A percentile compares a stretch with the other conserved stretches of the same genome.
Evolutionary conservation across 2,113 vertebrate genomes (phyloP).

Genomic region (Sclerurus mexicanus): DNA sequence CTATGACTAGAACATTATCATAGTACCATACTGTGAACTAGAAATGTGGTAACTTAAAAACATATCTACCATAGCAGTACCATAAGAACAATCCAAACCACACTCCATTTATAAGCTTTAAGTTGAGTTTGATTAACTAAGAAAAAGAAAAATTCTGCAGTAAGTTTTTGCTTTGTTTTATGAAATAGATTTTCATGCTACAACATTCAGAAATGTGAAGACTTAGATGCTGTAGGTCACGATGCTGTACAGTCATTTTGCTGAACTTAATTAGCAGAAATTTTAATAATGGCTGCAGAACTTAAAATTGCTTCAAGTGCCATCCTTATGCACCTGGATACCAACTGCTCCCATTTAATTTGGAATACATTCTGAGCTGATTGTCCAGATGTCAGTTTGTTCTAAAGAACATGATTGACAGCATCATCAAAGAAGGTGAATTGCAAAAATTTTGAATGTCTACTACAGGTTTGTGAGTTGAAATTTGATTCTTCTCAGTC

Average conservation of each 20-base stretch:
- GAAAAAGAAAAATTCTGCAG: not conserved
- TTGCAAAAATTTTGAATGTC: not conserved
- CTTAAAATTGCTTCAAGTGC: not conserved
- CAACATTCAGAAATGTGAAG: not conserved
- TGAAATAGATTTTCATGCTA: not conserved
- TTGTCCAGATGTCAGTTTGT: not conserved
- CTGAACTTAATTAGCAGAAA: not conserved
- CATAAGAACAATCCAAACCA: not conserved
- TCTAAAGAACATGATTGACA: not conserved
- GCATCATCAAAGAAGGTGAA: not conserved
- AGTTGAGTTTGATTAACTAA: not conserved
- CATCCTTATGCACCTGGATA: not conserved
- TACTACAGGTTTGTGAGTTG: not conserved
- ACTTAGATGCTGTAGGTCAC: no score
- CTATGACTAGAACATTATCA: not conserved
- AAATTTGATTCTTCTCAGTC: not conserved
- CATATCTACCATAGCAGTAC: not conserved
- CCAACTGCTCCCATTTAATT: not conserved
- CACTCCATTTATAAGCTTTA: not conserved
- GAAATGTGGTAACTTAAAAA: not conserved
- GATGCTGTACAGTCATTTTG: not conserved
- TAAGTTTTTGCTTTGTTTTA: not conserved
- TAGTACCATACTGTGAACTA: not conserved
- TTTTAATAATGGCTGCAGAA: not conserved
- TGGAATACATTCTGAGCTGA: not conserved